Conservation (phyloP, 2,797 vertebrate species). For the Rhynchotus rufescens region DNA sequence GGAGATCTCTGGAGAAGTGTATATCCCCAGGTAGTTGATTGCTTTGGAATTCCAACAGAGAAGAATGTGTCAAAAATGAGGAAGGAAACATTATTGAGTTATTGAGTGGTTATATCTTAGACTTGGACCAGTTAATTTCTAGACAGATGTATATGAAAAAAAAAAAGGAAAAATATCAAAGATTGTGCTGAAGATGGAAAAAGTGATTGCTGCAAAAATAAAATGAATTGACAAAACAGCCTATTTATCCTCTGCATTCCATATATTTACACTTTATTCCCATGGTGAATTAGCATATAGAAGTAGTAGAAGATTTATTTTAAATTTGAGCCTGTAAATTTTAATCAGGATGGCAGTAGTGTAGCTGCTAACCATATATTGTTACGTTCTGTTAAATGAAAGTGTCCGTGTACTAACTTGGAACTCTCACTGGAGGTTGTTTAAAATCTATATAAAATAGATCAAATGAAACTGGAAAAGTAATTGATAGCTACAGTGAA, state of each 20-base stretch:
- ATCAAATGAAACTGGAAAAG: slow-evolving; percentile 2
- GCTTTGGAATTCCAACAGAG: slow-evolving; percentile 78
- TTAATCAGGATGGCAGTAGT: slow-evolving; percentile 15
- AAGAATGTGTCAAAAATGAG: slow-evolving; percentile 70
- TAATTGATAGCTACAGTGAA: slow-evolving; percentile 23
- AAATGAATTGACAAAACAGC: slow-evolving; percentile 28
- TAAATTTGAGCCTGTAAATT: slow-evolving; percentile 60
- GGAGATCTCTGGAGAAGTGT: slow-evolving; percentile 72
- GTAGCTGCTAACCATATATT: neutral
- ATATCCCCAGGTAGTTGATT: slow-evolving; percentile 78
- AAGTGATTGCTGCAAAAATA: neutral
- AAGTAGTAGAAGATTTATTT: slow-evolving; percentile 28
- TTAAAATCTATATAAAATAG: slow-evolving; percentile 42
- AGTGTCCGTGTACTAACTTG: slow-evolving; percentile 46
- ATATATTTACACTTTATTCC: slow-evolving; percentile 42
- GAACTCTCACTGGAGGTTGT: slow-evolving; percentile 22
- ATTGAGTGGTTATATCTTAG: slow-evolving; percentile 50
- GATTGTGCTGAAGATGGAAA: slow-evolving; percentile 3
- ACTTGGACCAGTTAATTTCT: slow-evolving; percentile 62
- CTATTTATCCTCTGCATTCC: slow-evolving; percentile 32
- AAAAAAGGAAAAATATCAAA: slow-evolving; percentile 25
- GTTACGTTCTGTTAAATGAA: neutral
- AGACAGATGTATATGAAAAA: neutral
- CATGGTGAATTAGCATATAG: neutral
- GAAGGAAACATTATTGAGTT: slow-evolving; percentile 62